Conservation (phyloP, 2,113 vertebrate genomes). For the Thryonomys swinderianus region DNA sequence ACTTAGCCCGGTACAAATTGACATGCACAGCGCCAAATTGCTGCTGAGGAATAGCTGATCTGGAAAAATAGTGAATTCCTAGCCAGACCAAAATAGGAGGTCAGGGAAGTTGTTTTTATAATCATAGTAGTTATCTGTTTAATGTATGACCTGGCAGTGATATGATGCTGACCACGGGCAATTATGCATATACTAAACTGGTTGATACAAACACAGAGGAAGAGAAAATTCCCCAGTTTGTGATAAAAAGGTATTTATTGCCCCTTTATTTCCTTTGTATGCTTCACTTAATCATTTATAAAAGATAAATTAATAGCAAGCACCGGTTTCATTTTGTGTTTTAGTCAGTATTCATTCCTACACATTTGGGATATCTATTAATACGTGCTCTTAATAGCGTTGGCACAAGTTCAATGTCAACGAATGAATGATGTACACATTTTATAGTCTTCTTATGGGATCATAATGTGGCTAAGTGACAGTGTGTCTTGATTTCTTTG, state of each 20-base stretch:
- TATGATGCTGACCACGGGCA: conserved; percentile 84
- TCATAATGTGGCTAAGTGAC: conserved; percentile 70
- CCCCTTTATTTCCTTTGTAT: conserved; percentile 79
- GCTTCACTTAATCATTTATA: conserved; percentile 85
- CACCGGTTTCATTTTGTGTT: conserved; percentile 58
- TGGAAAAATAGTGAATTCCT: conserved; percentile 84
- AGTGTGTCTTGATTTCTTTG: conserved; percentile 73
- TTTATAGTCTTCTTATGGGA: conserved; percentile 76
- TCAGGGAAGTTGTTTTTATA: conserved; percentile 86
- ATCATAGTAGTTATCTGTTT: conserved; percentile 89
- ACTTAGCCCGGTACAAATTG: conserved; percentile 85
- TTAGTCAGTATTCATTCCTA: conserved; percentile 63
- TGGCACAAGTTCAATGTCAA: conserved; percentile 77
- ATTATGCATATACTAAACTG: conserved; percentile 87
- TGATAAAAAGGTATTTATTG: conserved; percentile 81
- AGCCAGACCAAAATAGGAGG: conserved; percentile 87
- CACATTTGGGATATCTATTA: conserved; percentile 71
- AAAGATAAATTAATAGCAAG: conserved; percentile 78
- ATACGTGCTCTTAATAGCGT: conserved; percentile 73
- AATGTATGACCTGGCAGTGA: conserved; percentile 90
- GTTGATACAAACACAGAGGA: conserved; percentile 79
- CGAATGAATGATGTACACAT: conserved; percentile 70
- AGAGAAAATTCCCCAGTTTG: conserved; percentile 80
- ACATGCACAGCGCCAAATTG: conserved; percentile 80
- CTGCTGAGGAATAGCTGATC: conserved; percentile 79